Evolutionary conservation across 1,140 invertebrate species (phyloP).

Genomic region (Rhizoglyphus robini): DNA sequence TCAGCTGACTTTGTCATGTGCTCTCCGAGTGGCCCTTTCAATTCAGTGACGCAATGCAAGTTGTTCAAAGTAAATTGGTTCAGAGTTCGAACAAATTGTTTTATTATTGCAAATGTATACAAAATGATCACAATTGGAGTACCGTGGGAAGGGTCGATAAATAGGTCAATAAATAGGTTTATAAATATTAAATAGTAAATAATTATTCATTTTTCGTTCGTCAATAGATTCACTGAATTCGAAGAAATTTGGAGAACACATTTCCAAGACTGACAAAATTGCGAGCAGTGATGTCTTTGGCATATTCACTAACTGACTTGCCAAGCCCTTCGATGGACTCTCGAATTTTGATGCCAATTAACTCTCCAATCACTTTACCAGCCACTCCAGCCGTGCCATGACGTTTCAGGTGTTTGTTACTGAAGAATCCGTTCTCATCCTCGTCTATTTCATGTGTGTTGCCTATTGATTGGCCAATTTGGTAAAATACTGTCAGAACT

Average conservation of each 20-base stretch:
- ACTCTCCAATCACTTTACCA: slow-evolving; percentile 15
- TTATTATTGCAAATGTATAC: no score
- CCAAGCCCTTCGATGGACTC: slow-evolving; percentile 14
- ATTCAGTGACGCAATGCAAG: no score
- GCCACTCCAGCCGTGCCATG: slow-evolving; percentile 16
- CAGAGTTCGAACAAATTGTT: no score
- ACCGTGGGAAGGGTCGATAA: no score
- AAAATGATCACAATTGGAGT: no score
- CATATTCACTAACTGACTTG: slow-evolving; percentile 17
- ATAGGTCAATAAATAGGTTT: no score
- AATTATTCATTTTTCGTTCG: no score
- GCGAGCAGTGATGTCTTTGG: slow-evolving; percentile 11
- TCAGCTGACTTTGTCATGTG: no score
- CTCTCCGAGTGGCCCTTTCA: no score
- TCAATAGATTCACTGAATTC: no score
- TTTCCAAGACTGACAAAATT: slow-evolving; percentile 13
- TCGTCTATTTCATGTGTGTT: slow-evolving; percentile 10
- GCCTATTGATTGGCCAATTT: background rate
- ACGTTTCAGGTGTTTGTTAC: slow-evolving; percentile 16
- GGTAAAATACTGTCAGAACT: background rate
- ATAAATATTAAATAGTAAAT: no score
- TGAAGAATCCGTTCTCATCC: slow-evolving; percentile 17
- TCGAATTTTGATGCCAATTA: slow-evolving; percentile 18
- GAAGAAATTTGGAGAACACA: background rate
- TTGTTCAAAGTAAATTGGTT: no score